Conservation (phyloP, 1,140 invertebrate genomes). For the Sipha flava region DNA sequence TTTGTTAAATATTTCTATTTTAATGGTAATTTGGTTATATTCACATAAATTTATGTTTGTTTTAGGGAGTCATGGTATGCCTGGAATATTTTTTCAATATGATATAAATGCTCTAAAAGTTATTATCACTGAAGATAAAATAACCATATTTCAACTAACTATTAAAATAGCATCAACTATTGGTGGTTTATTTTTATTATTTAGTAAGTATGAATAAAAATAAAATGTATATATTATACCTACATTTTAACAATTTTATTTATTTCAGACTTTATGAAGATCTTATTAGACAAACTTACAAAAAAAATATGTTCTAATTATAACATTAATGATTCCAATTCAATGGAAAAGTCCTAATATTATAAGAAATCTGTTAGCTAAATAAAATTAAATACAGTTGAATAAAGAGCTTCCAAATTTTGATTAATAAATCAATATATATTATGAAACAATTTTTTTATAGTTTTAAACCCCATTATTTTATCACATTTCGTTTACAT, state of each 20-base stretch:
- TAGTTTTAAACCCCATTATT: too few relatives aligned
- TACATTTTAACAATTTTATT: not conserved
- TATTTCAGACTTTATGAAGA: not conserved
- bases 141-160: slow-evolving; percentile 68
- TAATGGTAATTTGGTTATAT: too few relatives aligned
- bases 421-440: too few relatives aligned
- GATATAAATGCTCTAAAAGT: slow-evolving; percentile 83
- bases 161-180: slow-evolving; percentile 80
- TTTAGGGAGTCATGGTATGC: slow-evolving; percentile 79
- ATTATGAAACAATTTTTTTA: too few relatives aligned
- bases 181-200: slow-evolving; percentile 62
- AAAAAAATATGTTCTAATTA: not conserved
- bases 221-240: not conserved
- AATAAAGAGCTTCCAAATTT: too few relatives aligned
- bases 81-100: slow-evolving; percentile 92
- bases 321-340: not conserved
- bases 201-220: not conserved
- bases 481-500: too few relatives aligned
- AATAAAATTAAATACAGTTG: not conserved
- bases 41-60: slow-evolving; percentile 38
- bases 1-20: too few relatives aligned
- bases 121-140: slow-evolving; percentile 70
- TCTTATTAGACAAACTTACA: not conserved
- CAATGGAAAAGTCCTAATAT: not conserved
- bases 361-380: not conserved